phyloP scores from a whole-genome alignment of 2,888 invertebrate genomes.

The Leucoptera coffeella region DNA sequence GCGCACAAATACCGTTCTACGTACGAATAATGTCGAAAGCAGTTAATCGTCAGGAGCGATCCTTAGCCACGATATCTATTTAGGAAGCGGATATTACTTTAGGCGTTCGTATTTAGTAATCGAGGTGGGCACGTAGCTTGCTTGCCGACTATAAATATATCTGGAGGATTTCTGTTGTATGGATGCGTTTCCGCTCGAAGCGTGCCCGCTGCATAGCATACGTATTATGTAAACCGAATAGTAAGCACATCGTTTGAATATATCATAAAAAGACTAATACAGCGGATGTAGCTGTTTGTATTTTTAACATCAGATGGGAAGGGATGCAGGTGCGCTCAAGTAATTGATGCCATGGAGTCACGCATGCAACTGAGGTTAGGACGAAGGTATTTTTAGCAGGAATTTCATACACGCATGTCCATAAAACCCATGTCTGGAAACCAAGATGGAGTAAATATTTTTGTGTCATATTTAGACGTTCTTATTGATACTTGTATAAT shows the following conservation, averaged over 20 bases:
- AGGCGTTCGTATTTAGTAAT: conserved; percentile 49
- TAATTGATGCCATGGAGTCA: neutral
- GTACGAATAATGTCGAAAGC: too few relatives aligned
- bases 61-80: conserved; percentile 47
- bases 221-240: conserved; percentile 33
- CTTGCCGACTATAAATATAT: too few relatives aligned
- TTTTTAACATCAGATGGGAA: neutral
- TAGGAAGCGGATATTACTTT: conserved; percentile 54
- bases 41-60: conserved; percentile 46
- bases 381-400: neutral
- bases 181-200: conserved; percentile 5
- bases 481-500: too few relatives aligned
- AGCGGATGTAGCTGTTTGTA: conserved; percentile 24
- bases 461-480: too few relatives aligned
- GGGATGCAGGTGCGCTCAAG: too few relatives aligned
- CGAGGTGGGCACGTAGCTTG: conserved; percentile 42
- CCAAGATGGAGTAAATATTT: too few relatives aligned
- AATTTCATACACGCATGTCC: too few relatives aligned
- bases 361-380: neutral
- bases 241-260: conserved; percentile 24
- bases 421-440: too few relatives aligned
- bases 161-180: too few relatives aligned
- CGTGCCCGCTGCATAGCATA: conserved; percentile 5
- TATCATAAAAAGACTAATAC: conserved; percentile 36
- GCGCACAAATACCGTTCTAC: too few relatives aligned